Evolutionary conservation across 2,113 vertebrate species (phyloP).

Genomic region (Pycnonotus jocosus): DNA sequence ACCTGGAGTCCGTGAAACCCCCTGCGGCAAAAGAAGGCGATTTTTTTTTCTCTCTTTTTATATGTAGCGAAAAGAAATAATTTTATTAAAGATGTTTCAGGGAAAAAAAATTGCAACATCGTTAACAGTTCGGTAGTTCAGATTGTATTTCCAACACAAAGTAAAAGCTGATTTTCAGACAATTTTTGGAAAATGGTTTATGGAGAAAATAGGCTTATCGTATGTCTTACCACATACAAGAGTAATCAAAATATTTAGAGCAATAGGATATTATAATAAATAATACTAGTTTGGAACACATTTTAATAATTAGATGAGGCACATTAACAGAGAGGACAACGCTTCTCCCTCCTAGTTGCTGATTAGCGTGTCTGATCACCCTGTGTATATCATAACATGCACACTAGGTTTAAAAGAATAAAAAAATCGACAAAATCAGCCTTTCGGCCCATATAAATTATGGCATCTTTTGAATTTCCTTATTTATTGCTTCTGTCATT

Average conservation of each 20-base stretch:
- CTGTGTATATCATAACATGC: slow-evolving; percentile 16
- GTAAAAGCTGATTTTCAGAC: neutral
- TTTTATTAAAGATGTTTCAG: slow-evolving; percentile 63
- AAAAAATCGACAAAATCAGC: neutral
- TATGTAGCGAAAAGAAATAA: slow-evolving; percentile 16
- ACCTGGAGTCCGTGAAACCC: neutral
- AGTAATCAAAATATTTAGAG: slow-evolving; percentile 22
- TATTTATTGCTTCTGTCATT: slow-evolving; percentile 67
- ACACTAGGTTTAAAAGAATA: neutral
- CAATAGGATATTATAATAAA: slow-evolving; percentile 70
- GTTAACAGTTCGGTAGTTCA: slow-evolving; percentile 27
- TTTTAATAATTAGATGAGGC: slow-evolving; percentile 56
- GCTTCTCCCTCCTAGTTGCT: slow-evolving; percentile 50
- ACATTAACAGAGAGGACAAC: slow-evolving; percentile 5
- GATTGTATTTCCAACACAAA: slow-evolving; percentile 24
- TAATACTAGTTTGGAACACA: slow-evolving; percentile 52
- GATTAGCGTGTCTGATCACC: slow-evolving; percentile 45
- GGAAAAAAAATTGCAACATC: neutral
- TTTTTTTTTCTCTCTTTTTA: neutral
- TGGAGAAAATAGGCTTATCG: neutral
- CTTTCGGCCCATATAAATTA: slow-evolving; percentile 62
- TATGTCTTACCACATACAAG: slow-evolving; percentile 22
- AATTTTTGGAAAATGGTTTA: neutral
- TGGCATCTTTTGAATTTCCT: slow-evolving; percentile 55
- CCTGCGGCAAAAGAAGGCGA: neutral